Evolutionary conservation across 53 echinoderm and acorn worm genomes (phyloP), one percentile per base, ranked within the genome.

Genomic region (Zoroaster sp.): DNA sequence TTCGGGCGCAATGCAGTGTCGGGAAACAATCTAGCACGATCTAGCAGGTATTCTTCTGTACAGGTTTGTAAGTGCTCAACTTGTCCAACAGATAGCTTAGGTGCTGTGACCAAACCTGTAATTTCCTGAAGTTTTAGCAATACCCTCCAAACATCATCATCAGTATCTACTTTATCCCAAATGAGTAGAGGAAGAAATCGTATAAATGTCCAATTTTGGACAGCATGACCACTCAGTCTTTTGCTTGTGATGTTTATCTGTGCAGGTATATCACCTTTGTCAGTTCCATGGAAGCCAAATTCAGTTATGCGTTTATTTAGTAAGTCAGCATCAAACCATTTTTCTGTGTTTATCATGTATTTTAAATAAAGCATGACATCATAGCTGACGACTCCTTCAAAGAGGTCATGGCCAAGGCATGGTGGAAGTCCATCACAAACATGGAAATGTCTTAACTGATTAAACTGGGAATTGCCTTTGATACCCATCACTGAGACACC

Each of bases 171-270:
- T 76, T 76, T 45, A 78, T 89, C 54, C 1, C 88, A 69, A 51
- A 93, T 53, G 44, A 93, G 47, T 0, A 93, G 31, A 34, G 90
- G 87, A 14, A 93, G 55, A 86, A 72, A 75, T 40, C 90, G 46
- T 10, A 90, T 25, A 14, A 93, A 47, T 25, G 72, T 86, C 93
- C 93, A 93, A 68, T 93, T 93, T 38, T 93, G 75, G 18, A 93
- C 79, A 30, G 93, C 93, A 85, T 93, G 87, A 11, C 86, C 86
- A 13, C 40, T 35, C 17, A 86, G 86, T 47, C 36, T 72, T 15
- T 46, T 86, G 21, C 35, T 75, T 20, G 28, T 30, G 34, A 46
- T 28, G 33, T 75, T 32, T 28, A 47, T 30, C 2, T 75, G 75
- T 75, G 75, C 75, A 9, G 75, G 75, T 47, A n/a, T 75, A 31